phyloP scores from a whole-genome alignment of 2,113 vertebrate species.

The Gnathonemus echidnorhynchus region DNA sequence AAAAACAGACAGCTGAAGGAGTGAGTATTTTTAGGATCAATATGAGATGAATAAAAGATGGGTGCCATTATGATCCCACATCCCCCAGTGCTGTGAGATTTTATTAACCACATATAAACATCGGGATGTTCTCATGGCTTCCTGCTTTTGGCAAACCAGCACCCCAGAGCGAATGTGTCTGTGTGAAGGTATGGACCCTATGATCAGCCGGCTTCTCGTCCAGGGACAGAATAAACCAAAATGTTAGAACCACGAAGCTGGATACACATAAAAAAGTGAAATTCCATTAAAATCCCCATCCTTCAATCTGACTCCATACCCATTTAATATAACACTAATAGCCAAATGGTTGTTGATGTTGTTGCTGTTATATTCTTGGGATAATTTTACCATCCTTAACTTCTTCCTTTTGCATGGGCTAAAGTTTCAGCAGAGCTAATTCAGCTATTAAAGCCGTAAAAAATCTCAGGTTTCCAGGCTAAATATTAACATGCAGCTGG shows the following conservation, averaged over 20 bases:
- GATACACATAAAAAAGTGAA: neutral
- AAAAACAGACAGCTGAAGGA: neutral
- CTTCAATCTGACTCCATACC: neutral
- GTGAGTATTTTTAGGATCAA: neutral
- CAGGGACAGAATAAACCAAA: neutral
- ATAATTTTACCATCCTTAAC: neutral
- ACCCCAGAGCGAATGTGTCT: neutral
- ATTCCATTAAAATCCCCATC: neutral
- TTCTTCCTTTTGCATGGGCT: neutral
- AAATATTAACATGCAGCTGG: neutral
- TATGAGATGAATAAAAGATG: neutral
- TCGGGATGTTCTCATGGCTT: neutral
- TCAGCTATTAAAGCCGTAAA: neutral
- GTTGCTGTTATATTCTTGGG: neutral
- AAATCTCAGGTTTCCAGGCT: neutral
- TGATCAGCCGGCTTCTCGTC: neutral
- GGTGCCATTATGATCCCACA: neutral
- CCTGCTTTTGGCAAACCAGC: neutral
- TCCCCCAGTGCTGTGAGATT: neutral
- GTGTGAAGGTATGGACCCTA: neutral
- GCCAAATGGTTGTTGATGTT: neutral
- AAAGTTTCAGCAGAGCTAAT: neutral
- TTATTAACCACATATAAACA: neutral
- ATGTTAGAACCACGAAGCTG: neutral
- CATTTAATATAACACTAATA: neutral